phyloP scores from a whole-genome alignment of 1,140 invertebrate species.

The Meloidogyne hapla region DNA sequence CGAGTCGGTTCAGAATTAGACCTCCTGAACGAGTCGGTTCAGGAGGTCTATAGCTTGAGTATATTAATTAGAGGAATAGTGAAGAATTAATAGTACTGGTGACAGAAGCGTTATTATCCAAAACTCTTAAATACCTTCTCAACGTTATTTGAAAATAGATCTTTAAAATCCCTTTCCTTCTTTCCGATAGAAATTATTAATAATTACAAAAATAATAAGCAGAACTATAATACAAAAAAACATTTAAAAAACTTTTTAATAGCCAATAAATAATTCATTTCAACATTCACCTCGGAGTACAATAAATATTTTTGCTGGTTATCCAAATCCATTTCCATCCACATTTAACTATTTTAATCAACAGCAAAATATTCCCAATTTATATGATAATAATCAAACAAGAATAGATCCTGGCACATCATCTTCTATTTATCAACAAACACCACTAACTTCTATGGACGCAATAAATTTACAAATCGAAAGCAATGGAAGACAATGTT shows the following conservation, averaged over 20 bases:
- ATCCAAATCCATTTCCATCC: background rate
- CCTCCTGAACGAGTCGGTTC: no score
- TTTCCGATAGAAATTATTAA: no score
- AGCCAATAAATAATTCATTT: background rate
- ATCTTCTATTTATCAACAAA: background rate
- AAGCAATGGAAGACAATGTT: background rate
- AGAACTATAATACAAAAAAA: no score
- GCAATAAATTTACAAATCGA: background rate
- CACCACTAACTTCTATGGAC: background rate
- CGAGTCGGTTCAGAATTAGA: no score
- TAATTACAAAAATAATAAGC: no score
- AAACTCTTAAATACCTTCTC: no score
- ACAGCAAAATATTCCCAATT: background rate
- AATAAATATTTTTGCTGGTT: background rate
- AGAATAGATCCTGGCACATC: background rate
- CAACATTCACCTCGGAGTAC: background rate
- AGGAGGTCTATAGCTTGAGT: no score
- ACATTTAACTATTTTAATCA: background rate
- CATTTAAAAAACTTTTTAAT: background rate
- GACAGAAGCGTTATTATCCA: no score
- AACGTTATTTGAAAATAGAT: no score
- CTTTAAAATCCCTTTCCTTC: no score
- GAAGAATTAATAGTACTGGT: no score
- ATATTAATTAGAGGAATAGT: no score
- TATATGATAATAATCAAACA: background rate